phyloP scores from a whole-genome alignment of 1,140 invertebrate genomes.

The silkworm (Bombyx mori) region DNA sequence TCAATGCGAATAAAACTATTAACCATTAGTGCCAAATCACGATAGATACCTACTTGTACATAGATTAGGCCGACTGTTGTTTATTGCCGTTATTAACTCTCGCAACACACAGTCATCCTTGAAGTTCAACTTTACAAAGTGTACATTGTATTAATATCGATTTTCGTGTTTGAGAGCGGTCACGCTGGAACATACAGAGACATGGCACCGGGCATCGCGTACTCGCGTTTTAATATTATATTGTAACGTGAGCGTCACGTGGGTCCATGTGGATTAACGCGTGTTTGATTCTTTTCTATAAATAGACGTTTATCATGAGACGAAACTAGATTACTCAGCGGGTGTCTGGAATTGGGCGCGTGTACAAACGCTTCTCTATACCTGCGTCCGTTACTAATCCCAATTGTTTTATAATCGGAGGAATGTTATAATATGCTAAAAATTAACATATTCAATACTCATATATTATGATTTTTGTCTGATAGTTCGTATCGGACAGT shows the following conservation, averaged over 20 bases:
- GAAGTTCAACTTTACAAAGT: slow-evolving; percentile 20
- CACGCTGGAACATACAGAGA: slow-evolving; percentile 21
- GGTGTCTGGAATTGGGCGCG: slow-evolving; percentile 23
- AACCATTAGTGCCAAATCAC: no score
- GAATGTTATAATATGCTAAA: no score
- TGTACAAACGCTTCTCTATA: not conserved
- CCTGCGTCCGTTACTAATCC: no score
- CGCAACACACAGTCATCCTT: slow-evolving; percentile 11
- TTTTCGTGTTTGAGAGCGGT: slow-evolving; percentile 23
- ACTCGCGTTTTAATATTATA: slow-evolving; percentile 23
- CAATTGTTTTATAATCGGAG: no score
- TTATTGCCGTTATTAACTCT: no score
- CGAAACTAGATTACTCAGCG: slow-evolving; percentile 29
- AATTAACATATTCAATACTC: no score
- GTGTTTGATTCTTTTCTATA: slow-evolving; percentile 58
- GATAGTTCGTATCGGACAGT: no score
- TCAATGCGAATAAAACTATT: no score
- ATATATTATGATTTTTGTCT: no score
- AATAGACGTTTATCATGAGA: slow-evolving; percentile 50
- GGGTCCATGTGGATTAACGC: slow-evolving; percentile 29
- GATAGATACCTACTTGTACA: no score
- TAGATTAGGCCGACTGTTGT: no score
- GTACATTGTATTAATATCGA: slow-evolving; percentile 28
- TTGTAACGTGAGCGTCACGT: slow-evolving; percentile 36
- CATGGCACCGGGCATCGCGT: slow-evolving; percentile 13